Evolutionary conservation across 64 coral and sea anemone genomes (phyloP).

Genomic region (Pocillopora damicornis): DNA sequence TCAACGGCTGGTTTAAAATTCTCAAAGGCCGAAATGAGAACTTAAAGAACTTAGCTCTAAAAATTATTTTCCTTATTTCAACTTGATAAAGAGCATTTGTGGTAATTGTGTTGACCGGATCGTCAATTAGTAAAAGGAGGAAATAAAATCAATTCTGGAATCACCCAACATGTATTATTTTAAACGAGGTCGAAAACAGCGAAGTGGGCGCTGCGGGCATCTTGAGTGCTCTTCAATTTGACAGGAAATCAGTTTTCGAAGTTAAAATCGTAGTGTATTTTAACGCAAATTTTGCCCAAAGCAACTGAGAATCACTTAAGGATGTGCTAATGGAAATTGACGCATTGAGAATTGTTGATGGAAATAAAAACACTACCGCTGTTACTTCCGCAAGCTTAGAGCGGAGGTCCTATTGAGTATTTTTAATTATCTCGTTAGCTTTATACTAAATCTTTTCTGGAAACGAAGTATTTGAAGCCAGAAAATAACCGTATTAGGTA

Average conservation of each 20-base stretch:
- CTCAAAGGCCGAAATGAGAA: neutral
- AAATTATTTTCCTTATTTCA: neutral
- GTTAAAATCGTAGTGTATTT: neutral
- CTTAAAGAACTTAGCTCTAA: neutral
- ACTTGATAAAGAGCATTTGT: neutral
- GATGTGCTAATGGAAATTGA: slow-evolving; percentile 1
- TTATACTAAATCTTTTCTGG: neutral
- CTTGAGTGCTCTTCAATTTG: neutral
- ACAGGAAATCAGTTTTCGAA: slow-evolving; percentile 21
- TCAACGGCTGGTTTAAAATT: neutral
- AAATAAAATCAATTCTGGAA: neutral
- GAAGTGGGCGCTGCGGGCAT: neutral
- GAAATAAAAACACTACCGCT: neutral
- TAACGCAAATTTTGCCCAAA: neutral
- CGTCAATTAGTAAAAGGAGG: neutral
- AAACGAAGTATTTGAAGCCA: neutral
- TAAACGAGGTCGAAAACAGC: neutral
- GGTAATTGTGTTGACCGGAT: neutral
- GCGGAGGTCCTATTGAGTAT: neutral
- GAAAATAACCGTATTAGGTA: too few relatives aligned
- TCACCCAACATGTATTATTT: neutral
- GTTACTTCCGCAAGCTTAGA: neutral
- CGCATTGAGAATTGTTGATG: neutral
- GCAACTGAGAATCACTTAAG: neutral
- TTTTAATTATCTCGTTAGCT: neutral